These are phyloP conservation scores for Marmota monax DNA, from an alignment of 2,113 vertebrate species.

Conservation along the genomic window DNA sequence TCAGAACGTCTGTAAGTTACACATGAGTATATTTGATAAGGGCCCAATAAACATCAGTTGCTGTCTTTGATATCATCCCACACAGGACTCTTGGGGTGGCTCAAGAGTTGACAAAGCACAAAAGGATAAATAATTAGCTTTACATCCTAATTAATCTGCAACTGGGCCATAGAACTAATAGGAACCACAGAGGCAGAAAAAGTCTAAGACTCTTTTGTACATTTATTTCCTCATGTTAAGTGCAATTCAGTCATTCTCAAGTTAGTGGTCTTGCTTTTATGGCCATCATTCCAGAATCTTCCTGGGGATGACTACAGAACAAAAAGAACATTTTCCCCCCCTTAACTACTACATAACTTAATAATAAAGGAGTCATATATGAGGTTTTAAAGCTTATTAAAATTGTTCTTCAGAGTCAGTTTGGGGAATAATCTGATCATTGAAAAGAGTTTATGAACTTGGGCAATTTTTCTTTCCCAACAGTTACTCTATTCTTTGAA, in stretches of 20 bases:
- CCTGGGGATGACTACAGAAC: background rate
- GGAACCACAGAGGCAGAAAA: background rate
- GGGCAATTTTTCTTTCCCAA: background rate
- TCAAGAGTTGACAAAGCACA: background rate
- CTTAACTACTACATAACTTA: background rate
- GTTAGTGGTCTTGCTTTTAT: slow-evolving; percentile 28
- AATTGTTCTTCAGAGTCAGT: background rate
- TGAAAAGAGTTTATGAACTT: slow-evolving; percentile 41
- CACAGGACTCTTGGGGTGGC: background rate
- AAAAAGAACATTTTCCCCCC: background rate
- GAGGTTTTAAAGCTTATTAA: slow-evolving; percentile 35
- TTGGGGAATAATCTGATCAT: background rate
- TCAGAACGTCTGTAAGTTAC: background rate
- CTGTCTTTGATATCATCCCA: background rate
- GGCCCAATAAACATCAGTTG: background rate
- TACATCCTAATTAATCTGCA: slow-evolving; percentile 1
- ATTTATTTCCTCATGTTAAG: background rate
- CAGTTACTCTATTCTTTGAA: slow-evolving; percentile 15
- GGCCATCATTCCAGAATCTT: slow-evolving; percentile 18
- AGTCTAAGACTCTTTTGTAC: background rate
- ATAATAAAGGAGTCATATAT: background rate
- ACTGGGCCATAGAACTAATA: background rate
- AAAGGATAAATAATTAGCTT: slow-evolving; percentile 37
- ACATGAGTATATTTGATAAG: background rate
- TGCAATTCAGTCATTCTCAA: background rate